phyloP scores from a whole-genome alignment of 2,888 invertebrate species.

The Anthrax anthrax region DNA sequence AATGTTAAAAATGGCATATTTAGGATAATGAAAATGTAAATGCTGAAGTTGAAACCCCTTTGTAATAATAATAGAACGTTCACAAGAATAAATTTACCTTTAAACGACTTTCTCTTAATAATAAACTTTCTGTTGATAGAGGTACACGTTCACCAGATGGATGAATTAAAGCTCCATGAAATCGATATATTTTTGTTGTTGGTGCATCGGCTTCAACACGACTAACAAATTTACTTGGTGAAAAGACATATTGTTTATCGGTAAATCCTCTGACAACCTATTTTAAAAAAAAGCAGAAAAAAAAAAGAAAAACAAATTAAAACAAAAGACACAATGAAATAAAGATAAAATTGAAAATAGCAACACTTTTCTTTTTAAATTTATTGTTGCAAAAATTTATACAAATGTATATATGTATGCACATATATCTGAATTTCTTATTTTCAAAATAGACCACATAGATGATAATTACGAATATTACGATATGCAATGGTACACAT shows the following conservation, averaged over 20 bases:
- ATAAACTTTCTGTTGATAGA: conserved; percentile 75
- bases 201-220: conserved; percentile 86
- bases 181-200: conserved; percentile 89
- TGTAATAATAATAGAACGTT: too few species aligned
- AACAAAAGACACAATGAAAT: neutral
- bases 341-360: neutral
- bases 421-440: too few species aligned
- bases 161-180: conserved; percentile 78
- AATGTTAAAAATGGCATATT: too few species aligned
- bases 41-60: too few species aligned
- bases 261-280: conserved; percentile 33
- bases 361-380: neutral
- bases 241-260: conserved; percentile 53
- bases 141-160: conserved; percentile 64
- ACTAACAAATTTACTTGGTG: conserved; percentile 67
- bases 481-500: too few species aligned
- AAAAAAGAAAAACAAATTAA: conserved; percentile 1
- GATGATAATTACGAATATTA: too few species aligned
- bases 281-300: conserved; percentile 17
- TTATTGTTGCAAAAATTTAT: neutral
- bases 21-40: too few species aligned
- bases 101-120: conserved; percentile 83
- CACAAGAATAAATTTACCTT: too few species aligned
- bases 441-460: too few species aligned
- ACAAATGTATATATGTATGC: too few species aligned